Base-by-base conservation (phyloP, 2,888 invertebrate species). In the Epirrhoe tristata region DNA sequence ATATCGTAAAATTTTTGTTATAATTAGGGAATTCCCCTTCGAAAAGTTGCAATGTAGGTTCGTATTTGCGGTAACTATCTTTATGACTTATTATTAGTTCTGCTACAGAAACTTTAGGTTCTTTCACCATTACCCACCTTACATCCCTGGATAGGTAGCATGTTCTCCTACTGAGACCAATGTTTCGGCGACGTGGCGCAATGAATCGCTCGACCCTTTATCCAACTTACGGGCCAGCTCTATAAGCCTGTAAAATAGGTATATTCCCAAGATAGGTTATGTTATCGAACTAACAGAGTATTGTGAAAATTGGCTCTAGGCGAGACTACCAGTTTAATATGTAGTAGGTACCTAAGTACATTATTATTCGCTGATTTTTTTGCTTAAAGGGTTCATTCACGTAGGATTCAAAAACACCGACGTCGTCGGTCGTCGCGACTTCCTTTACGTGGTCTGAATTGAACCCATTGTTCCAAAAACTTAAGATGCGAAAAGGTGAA, bases 151-250 rank as follows among this genome's bases (percentile, higher is more conserved):
- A n/a, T n/a, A n/a, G n/a, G 93, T 86, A 7, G 86, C 84, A 6
- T 84, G 84, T 70, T 93, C 92, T 0, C 88, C 89, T 0, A 85
- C 89, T 0, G 82, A 77, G 36, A 85, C 88, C n/a, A 94, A 73
- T 1, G 93, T 93, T 58, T 89, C 91, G 0, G 93, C 93, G 34
- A 94, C 98, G 95, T 81, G 95, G 90, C 63, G 98, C 96, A 85
- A 98, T 95, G 82, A 96, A 88, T 78, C 95, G 63, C 99, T 93
- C 8, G 97, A 96, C 10, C 96, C 96, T 63, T 96, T 95, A 80
- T 99, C 98, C 43, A 96, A 95, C 85, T 97, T 97, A 17, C 98
- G 95, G 0, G 98, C 98, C 66, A 99, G 95, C 83, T 99, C 98
- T 65, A 98, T 96, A 63, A 99, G 93, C 94, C 98, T 98, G 80